A percentile compares a stretch with the other conserved stretches of the same genome.
phyloP scores from a whole-genome alignment of 2,888 invertebrate species.

The Ferdinandea cuprea region DNA sequence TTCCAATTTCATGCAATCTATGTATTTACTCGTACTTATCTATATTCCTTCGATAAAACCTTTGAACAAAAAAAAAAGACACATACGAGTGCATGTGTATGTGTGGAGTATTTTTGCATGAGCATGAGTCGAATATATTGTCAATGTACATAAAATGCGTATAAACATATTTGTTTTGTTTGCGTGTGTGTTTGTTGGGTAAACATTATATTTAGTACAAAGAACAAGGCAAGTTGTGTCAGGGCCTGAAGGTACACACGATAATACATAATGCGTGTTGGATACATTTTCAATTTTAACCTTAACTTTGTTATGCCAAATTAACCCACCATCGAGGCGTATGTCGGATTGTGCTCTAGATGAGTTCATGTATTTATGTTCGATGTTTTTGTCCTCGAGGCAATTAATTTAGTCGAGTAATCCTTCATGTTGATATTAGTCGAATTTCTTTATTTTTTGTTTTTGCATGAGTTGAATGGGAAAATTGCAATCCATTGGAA shows the following conservation, averaged over 20 bases:
- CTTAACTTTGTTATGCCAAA: slow-evolving; percentile 16
- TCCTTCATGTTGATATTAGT: background rate
- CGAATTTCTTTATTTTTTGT: too few species aligned
- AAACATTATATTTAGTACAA: background rate
- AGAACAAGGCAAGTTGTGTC: background rate
- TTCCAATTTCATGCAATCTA: background rate
- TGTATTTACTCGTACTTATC: background rate
- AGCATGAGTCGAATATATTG: background rate
- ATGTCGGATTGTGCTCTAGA: background rate
- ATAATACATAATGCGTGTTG: background rate
- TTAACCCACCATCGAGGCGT: slow-evolving; percentile 12
- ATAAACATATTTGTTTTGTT: background rate
- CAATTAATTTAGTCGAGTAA: slow-evolving; percentile 34
- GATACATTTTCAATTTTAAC: slow-evolving; percentile 5
- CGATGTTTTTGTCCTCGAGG: slow-evolving; percentile 4
- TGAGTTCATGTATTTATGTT: background rate
- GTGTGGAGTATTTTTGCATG: too few species aligned
- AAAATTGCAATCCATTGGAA: too few species aligned
- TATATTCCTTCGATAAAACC: background rate
- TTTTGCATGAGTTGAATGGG: too few species aligned
- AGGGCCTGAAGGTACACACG: background rate
- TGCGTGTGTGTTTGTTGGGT: background rate
- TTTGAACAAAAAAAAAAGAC: background rate
- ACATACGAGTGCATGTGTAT: background rate
- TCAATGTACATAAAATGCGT: background rate